phyloP scores from a whole-genome alignment of 2,888 invertebrate genomes.

The Heliconius hortense region DNA sequence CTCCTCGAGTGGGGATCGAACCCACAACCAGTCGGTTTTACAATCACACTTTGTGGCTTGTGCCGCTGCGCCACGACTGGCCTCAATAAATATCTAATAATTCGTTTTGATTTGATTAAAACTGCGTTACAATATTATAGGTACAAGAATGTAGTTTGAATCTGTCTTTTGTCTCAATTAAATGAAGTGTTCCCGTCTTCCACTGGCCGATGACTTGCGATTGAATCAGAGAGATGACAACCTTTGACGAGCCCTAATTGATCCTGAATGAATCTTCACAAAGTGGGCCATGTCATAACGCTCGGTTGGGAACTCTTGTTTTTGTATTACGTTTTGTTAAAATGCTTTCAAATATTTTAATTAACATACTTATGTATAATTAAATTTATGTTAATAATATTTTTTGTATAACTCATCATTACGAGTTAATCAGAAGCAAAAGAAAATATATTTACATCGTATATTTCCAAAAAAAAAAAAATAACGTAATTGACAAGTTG shows the following conservation, averaged over 20 bases:
- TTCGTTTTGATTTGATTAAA: constrained; percentile 31
- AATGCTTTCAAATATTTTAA: neutral
- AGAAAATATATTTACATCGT: constrained; percentile 3
- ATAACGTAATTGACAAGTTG: constrained; percentile 39
- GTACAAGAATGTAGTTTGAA: constrained; percentile 34
- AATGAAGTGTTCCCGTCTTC: constrained; percentile 63
- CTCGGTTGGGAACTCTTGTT: constrained; percentile 33
- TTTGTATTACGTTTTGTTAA: constrained; percentile 16
- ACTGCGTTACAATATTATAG: neutral
- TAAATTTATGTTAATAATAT: neutral
- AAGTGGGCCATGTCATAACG: constrained; percentile 36
- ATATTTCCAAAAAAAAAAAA: constrained; percentile 16
- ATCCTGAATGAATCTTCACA: constrained; percentile 56
- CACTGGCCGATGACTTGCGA: constrained; percentile 53
- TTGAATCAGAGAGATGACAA: constrained; percentile 55
- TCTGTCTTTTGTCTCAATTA: constrained; percentile 67
- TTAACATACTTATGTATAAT: neutral
- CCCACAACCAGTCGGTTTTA: too few species aligned
- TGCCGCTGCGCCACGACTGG: neutral
- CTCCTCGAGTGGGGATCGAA: too few species aligned
- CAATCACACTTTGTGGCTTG: too few species aligned
- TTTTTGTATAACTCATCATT: neutral
- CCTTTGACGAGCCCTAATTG: constrained; percentile 58
- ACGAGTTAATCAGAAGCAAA: neutral
- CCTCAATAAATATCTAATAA: neutral